Conservation (phyloP, 2,888 invertebrate species). For the Opisthograptis luteolata region DNA sequence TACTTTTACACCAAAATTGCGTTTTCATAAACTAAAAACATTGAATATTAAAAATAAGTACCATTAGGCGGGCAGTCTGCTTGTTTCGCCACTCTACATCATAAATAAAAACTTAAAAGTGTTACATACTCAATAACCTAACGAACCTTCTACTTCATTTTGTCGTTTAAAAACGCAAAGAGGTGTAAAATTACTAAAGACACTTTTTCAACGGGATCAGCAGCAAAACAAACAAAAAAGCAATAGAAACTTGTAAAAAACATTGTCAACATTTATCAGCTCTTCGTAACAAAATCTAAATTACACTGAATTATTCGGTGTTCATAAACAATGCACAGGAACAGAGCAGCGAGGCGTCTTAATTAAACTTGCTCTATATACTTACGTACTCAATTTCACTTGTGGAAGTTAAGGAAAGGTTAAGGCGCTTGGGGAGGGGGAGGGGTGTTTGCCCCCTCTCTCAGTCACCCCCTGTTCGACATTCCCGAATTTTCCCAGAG, state of each 20-base stretch:
- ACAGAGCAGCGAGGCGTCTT: conserved; percentile 71
- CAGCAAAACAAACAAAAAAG: neutral
- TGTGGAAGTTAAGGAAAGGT: conserved; percentile 68
- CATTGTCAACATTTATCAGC: conserved; percentile 35
- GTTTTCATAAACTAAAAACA: no score
- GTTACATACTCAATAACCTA: no score
- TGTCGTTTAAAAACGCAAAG: no score
- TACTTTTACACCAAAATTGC: no score
- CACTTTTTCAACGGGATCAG: neutral
- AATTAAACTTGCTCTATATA: conserved; percentile 80
- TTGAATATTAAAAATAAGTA: no score
- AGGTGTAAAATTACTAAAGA: neutral
- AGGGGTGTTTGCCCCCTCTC: conserved; percentile 36
- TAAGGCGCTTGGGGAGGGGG: conserved; percentile 40
- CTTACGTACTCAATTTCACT: conserved; percentile 80
- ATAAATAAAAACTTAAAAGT: no score
- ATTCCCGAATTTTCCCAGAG: conserved; percentile 77
- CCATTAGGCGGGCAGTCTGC: no score
- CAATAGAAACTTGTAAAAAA: conserved; percentile 12
- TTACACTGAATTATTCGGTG: conserved; percentile 62
- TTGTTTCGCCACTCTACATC: no score
- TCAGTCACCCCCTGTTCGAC: conserved; percentile 47
- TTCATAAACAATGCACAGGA: conserved; percentile 77
- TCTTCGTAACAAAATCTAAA: conserved; percentile 51
- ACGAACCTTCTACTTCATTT: no score